Base-by-base conservation (phyloP, 2,888 invertebrate genomes). In the Arge pagana region DNA sequence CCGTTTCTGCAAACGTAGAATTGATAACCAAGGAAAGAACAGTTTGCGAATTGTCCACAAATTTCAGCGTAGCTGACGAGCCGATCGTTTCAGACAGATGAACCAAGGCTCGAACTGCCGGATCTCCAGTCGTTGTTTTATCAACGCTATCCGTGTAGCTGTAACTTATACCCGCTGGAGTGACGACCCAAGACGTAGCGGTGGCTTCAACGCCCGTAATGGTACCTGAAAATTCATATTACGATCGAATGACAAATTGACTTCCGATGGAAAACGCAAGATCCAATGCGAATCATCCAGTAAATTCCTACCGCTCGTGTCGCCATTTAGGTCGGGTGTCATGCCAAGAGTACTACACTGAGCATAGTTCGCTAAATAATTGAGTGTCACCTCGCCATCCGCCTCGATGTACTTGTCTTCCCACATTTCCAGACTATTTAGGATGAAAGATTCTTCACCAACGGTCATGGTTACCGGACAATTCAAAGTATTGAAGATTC, bases 401-500 rank as follows among this genome's bases (percentile, higher is more conserved):
- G 55, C 54, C 3, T 33, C 1, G 3, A 68, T 53, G 21, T 31
- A 23, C 65, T 41, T 21, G 6, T 70, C 54, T 8, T 52, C 52
- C 63, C 67, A 71, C 61, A 70, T 60, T 2, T 43, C 57, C 13
- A 71, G 30, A 5, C 55, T 42, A 2, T 58, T 11, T 5, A 76
- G 21, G 1, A 3, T 10, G 3, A 63, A 57, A 0, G 40, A 16
- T 1, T 63, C 52, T 3, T 57, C 24, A 1, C 30, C 40, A 1
- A 71, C 24, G 0, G 30, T 50, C 33, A 73, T 41, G 1, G 35
- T 4, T 2, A 71, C 52, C 1, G 21, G 15, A 26, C 76, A 76
- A 31, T 66, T 36, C 7, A 71, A 30, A 0, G 73, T 65, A 53
- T 91, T 90, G 73, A 87, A 90, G 4, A 91, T 74, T 58, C 90